phyloP scores from a whole-genome alignment of 2,797 vertebrate genomes.

The Phataginus tricuspis region DNA sequence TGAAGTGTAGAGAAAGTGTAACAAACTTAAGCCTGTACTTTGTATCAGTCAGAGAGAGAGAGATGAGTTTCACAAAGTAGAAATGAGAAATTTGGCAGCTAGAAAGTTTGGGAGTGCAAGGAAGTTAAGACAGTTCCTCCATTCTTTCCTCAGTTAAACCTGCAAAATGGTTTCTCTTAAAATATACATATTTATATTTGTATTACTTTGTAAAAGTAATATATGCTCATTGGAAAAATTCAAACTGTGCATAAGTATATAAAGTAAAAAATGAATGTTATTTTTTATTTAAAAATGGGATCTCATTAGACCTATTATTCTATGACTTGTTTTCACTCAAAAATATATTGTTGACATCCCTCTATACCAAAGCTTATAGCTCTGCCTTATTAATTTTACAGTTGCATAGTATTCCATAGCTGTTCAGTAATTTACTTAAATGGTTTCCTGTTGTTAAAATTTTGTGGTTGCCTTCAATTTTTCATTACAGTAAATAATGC shows the following conservation, averaged over 20 bases:
- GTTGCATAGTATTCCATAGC: neutral
- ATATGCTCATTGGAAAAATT: neutral
- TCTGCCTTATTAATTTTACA: neutral
- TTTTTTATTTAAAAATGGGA: neutral
- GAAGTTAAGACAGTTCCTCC: neutral
- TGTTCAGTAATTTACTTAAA: conserved; percentile 29
- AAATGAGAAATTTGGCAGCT: neutral
- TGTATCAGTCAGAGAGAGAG: neutral
- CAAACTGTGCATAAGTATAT: neutral
- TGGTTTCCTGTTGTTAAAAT: neutral
- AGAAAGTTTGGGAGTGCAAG: neutral
- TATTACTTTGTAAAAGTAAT: conserved; percentile 21
- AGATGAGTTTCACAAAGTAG: neutral
- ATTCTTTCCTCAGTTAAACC: neutral
- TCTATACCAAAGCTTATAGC: neutral
- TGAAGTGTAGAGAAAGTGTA: neutral
- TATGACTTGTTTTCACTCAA: conserved; percentile 21
- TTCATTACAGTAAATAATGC: conserved; percentile 30
- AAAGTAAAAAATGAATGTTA: conserved; percentile 32
- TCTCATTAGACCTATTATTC: conserved; percentile 26
- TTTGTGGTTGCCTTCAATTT: conserved; percentile 3
- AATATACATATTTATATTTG: neutral
- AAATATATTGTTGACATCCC: neutral
- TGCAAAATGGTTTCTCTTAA: conserved; percentile 40
- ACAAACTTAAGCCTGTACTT: neutral